These are phyloP conservation scores for Trissolcus japonicus DNA, from an alignment of 2,888 invertebrate genomes.

Conservation along the genomic window DNA sequence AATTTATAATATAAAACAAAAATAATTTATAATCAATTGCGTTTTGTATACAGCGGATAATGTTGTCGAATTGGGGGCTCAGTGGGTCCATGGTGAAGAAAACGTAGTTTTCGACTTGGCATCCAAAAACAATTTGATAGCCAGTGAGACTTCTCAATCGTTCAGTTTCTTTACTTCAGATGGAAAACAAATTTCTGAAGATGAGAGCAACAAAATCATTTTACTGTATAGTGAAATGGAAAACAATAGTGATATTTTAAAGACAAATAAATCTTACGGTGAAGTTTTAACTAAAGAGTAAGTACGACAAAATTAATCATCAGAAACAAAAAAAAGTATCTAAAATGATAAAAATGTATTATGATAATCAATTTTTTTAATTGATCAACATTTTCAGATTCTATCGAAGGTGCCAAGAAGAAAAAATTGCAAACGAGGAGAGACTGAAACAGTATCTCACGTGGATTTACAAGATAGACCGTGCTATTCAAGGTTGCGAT, in stretches of 20 bases:
- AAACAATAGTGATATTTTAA: constrained; percentile 67
- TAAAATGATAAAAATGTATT: no score
- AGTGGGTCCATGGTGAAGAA: constrained; percentile 87
- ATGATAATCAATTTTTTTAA: no score
- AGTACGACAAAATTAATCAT: constrained; percentile 47
- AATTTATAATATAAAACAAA: constrained; percentile 13
- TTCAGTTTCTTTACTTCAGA: constrained; percentile 66
- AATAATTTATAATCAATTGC: neutral
- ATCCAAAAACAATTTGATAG: constrained; percentile 72
- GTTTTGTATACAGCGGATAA: constrained; percentile 73
- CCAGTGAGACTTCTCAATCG: constrained; percentile 48
- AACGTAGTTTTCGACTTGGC: constrained; percentile 81
- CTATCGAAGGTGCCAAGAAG: constrained; percentile 59
- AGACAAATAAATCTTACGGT: constrained; percentile 68
- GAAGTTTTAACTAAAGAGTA: constrained; percentile 72
- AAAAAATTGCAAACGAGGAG: constrained; percentile 59
- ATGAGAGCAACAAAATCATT: constrained; percentile 69
- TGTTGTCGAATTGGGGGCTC: constrained; percentile 85
- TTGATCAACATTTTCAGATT: constrained; percentile 60
- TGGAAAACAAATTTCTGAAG: constrained; percentile 72
- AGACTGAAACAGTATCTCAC: constrained; percentile 78
- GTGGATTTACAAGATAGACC: constrained; percentile 79
- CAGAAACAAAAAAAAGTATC: no score
- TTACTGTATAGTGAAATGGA: constrained; percentile 73
- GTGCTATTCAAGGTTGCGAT: constrained; percentile 80